phyloP scores from a whole-genome alignment of 2,888 invertebrate genomes.

The Ceramica pisi region DNA sequence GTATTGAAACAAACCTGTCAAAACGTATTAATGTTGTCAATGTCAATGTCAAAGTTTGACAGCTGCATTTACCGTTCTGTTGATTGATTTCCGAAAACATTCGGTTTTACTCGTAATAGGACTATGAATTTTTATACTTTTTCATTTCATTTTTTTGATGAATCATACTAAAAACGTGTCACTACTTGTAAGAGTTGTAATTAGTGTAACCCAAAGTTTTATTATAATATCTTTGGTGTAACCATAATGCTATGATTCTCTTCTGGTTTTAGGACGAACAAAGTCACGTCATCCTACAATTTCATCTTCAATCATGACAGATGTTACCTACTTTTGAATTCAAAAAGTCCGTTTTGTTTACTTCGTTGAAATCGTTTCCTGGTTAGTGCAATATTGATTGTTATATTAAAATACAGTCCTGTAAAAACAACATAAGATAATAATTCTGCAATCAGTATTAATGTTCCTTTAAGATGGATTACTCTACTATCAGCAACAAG shows the following conservation, averaged over 20 bases:
- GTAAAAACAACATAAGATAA: not conserved
- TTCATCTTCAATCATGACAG: not conserved
- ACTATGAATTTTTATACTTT: no score
- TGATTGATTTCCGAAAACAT: not conserved
- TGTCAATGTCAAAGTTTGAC: slow-evolving; percentile 16
- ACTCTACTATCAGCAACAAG: slow-evolving; percentile 87
- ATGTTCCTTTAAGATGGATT: slow-evolving; percentile 80
- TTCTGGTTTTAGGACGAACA: slow-evolving; percentile 17
- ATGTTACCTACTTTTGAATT: slow-evolving; percentile 42
- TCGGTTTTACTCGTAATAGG: no score
- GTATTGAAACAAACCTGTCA: slow-evolving; percentile 27
- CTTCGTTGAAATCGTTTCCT: not conserved
- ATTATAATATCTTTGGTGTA: no score
- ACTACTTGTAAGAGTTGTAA: no score
- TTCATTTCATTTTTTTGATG: no score
- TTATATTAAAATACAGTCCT: not conserved
- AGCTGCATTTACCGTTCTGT: slow-evolving; percentile 6
- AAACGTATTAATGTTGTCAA: not conserved
- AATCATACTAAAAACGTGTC: not conserved
- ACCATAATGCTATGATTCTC: no score
- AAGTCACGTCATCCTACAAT: not conserved
- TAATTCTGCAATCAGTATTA: not conserved
- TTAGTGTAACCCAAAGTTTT: no score
- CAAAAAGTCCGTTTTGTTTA: slow-evolving; percentile 57
- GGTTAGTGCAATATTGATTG: not conserved